A percentile compares a stretch with the other conserved stretches of the same genome.
Evolutionary conservation across 2,888 invertebrate genomes (phyloP).

Genomic region (Dicyrtoma fusca): DNA sequence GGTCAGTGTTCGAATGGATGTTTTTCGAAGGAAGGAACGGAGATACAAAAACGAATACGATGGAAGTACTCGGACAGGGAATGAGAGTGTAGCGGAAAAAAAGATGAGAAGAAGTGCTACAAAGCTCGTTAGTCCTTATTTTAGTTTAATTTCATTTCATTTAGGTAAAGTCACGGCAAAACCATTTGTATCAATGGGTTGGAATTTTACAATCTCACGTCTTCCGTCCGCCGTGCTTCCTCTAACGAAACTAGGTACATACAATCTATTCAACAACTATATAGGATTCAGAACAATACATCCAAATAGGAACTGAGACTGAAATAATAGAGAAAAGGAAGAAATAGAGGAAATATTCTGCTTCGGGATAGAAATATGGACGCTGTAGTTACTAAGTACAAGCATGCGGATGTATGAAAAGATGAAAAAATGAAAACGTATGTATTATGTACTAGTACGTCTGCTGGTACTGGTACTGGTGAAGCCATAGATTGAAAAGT

Average conservation of each 20-base stretch:
- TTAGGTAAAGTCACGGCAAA: slow-evolving; percentile 44
- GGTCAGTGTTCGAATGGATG: slow-evolving; percentile 30
- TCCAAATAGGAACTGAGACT: not conserved
- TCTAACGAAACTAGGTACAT: not conserved
- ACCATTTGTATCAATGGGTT: slow-evolving; percentile 42
- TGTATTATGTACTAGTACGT: too few species aligned
- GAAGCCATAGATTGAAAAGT: too few species aligned
- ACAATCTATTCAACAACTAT: not conserved
- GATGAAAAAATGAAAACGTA: too few species aligned
- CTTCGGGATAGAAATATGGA: too few species aligned
- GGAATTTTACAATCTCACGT: slow-evolving; percentile 31
- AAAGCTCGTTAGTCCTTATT: slow-evolving; percentile 26
- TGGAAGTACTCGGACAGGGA: too few species aligned
- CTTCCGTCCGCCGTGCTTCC: slow-evolving; percentile 15
- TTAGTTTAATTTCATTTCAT: slow-evolving; percentile 45
- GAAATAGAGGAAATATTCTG: slow-evolving; percentile 1
- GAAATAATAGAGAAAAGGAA: slow-evolving; percentile 3
- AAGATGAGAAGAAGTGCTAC: not conserved
- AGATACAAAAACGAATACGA: not conserved
- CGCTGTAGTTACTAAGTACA: too few species aligned
- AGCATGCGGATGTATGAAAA: too few species aligned
- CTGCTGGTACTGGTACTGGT: too few species aligned
- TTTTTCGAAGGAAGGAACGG: not conserved
- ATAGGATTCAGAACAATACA: slow-evolving; percentile 1
- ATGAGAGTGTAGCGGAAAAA: too few species aligned